Base-by-base conservation (phyloP, 1,140 invertebrate species). In the Mercenaria mercenaria region DNA sequence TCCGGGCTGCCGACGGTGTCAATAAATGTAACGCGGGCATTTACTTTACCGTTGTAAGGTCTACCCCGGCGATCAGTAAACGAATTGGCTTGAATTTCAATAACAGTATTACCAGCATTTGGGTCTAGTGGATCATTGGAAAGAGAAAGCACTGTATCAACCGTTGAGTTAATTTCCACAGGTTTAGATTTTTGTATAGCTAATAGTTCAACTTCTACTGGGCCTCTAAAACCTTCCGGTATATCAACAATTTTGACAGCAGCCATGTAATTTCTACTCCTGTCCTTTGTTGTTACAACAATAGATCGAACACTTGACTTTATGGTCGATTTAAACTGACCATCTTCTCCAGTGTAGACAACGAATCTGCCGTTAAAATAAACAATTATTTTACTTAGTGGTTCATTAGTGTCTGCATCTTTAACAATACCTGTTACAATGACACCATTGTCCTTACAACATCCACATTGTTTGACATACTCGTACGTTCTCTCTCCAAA, bases 381-480 rank as follows among this genome's bases (percentile, higher is more conserved):
- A 23, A 86, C 41, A 50, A 20, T 11, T 18, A 76, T 86, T 13
- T 56, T 50, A 29, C 29, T 20, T 11, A 86, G 29, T 52, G 83
- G 69, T 13, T 34, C n/a, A 10, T 59, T 34, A 15, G 26, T 79
- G 18, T 10, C 47, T n/a, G 39, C 13, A 32, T 87, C 85, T 29
- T 20, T 43, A 1, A 87, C 72, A 8, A 47, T 43, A 37, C 69
- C 74, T 23, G 34, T 34, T 13, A 87, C 13, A 34, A 34, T 34
- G 23, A 87, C 43, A 18, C 85, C 85, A 64, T 39, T 59, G 26
- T 77, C 74, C 32, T 59, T 34, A 29, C 85, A 87, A 43, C 85
- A 87, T 18, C 11, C 74, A 47, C 85, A 87, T 20, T 34, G 6
- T 34, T n/a, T 50, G 2, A 87, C 85, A 26, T 64, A 64, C n/a